Conservation (phyloP, 1,140 invertebrate species). For the Mactra quadrangularis region DNA sequence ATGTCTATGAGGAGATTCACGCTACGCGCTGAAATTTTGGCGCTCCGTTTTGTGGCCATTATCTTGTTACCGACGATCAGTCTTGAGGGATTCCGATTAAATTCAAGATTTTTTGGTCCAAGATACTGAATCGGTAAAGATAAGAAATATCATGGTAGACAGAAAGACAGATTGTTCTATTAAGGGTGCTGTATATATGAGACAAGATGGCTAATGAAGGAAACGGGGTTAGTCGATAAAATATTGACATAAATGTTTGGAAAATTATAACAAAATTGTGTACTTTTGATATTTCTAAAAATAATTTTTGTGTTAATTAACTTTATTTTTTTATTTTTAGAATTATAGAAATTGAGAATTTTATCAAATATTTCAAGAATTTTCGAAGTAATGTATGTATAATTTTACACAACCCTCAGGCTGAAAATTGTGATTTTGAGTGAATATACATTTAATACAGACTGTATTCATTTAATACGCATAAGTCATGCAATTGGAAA, state of each 20-base stretch:
- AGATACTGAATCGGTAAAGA: conserved; percentile 16
- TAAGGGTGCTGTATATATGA: conserved; percentile 11
- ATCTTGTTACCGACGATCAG: conserved; percentile 39
- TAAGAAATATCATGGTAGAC: conserved; percentile 30
- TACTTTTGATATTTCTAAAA: no score
- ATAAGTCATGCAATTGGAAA: no score
- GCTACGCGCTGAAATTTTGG: conserved; percentile 23
- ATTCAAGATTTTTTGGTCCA: conserved; percentile 6
- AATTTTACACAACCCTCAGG: no score
- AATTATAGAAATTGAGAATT: no score
- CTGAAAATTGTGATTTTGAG: no score
- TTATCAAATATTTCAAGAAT: no score
- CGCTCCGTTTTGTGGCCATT: conserved; percentile 15
- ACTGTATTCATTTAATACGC: no score
- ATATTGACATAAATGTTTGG: not conserved
- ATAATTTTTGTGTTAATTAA: no score
- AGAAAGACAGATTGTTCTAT: conserved; percentile 52
- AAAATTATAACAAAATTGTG: no score
- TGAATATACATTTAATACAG: no score
- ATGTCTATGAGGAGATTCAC: conserved; percentile 16
- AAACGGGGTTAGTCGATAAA: conserved; percentile 11
- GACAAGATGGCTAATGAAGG: conserved; percentile 1
- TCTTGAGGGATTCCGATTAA: conserved; percentile 29
- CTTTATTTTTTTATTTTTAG: no score
- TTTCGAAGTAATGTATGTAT: no score